Conservation (phyloP, 23 tunicate genomes). For the Trididemnum nubilum region DNA sequence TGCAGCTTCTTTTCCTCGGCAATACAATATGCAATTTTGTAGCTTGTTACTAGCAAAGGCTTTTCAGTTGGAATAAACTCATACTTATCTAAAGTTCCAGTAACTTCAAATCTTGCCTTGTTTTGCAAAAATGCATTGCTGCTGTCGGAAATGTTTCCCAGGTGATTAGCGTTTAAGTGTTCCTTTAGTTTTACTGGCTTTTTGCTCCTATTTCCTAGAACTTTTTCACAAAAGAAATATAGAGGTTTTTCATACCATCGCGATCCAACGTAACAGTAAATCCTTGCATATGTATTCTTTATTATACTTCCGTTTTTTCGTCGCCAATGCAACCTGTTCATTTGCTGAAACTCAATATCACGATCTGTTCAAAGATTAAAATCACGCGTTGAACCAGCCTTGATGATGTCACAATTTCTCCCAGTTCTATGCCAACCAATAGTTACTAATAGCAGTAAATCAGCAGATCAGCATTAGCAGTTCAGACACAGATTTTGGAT, state of each 20-base stretch:
- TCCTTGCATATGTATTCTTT: slow-evolving; percentile 33
- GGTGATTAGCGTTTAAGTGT: slow-evolving; percentile 30
- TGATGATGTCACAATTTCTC: too few relatives aligned
- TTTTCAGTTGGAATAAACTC: slow-evolving; percentile 9
- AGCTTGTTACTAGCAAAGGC: background rate
- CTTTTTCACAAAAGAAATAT: slow-evolving; percentile 38
- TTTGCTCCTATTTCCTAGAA: slow-evolving; percentile 40
- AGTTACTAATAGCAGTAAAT: too few relatives aligned
- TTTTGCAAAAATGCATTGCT: background rate
- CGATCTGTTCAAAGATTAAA: too few relatives aligned
- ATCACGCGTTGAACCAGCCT: too few relatives aligned
- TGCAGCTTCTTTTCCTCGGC: background rate
- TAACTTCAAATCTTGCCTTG: background rate
- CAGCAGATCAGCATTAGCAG: too few relatives aligned
- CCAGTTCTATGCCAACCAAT: too few relatives aligned
- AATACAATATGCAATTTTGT: slow-evolving; percentile 1
- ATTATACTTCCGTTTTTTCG: slow-evolving; percentile 26
- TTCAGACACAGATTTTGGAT: too few relatives aligned
- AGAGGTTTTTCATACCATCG: slow-evolving; percentile 41
- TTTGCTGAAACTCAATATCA: background rate
- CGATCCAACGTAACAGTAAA: slow-evolving; percentile 28
- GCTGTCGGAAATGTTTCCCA: background rate
- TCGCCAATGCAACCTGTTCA: background rate
- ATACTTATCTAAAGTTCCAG: background rate
- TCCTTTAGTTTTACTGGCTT: slow-evolving; percentile 33